phyloP scores from a whole-genome alignment of 2,888 invertebrate species.

The Synanthedon formicaeformis region DNA sequence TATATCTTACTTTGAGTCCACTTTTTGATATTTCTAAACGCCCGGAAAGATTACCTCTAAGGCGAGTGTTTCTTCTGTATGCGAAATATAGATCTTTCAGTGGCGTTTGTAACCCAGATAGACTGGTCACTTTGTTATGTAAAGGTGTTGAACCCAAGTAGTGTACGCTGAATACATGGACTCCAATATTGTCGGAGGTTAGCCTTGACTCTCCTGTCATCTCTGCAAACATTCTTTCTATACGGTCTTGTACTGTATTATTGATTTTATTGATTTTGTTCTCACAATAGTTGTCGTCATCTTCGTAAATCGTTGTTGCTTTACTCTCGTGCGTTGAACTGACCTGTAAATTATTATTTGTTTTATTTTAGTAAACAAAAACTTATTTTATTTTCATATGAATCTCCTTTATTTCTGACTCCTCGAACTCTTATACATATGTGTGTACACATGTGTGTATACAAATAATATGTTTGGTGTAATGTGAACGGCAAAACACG shows the following conservation, averaged over 20 bases:
- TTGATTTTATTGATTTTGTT: constrained; percentile 47
- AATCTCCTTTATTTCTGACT: no score
- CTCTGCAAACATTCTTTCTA: constrained; percentile 87
- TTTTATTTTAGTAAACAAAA: no score
- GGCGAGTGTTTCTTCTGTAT: constrained; percentile 66
- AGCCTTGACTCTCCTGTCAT: constrained; percentile 71
- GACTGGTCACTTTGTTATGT: constrained; percentile 82
- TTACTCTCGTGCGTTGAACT: constrained; percentile 43
- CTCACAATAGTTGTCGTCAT: constrained; percentile 53
- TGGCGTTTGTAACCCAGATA: constrained; percentile 85
- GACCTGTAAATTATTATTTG: constrained; percentile 23
- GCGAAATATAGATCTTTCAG: constrained; percentile 79
- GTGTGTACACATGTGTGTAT: background rate
- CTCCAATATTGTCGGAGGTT: constrained; percentile 65
- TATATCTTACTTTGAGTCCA: constrained; percentile 80
- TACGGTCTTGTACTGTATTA: constrained; percentile 86
- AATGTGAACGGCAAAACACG: no score
- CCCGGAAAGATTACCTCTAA: constrained; percentile 69
- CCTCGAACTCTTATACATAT: no score
- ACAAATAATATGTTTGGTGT: background rate
- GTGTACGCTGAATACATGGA: constrained; percentile 78
- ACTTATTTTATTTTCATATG: no score
- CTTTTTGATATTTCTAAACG: constrained; percentile 75
- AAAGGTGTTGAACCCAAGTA: constrained; percentile 86
- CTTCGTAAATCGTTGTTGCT: constrained; percentile 43